phyloP scores from a whole-genome alignment of 2,113 vertebrate species.

The Sylvietta virens region DNA sequence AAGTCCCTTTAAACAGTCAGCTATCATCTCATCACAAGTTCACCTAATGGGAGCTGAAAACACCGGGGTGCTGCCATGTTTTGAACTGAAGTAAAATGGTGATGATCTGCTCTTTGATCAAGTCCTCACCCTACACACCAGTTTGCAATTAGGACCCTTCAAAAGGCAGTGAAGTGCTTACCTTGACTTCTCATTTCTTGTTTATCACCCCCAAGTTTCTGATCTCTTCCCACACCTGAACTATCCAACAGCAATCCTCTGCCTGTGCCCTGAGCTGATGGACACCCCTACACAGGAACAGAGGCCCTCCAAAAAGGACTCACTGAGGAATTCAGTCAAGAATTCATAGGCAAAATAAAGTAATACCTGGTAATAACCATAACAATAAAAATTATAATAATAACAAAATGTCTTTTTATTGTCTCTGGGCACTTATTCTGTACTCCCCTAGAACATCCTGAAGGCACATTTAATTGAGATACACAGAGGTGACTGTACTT shows the following conservation, averaged over 20 bases:
- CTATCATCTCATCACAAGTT: not conserved
- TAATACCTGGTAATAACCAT: not conserved
- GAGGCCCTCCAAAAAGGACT: not conserved
- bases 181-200: not conserved
- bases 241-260: not conserved
- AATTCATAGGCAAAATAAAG: not conserved
- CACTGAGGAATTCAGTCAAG: not conserved
- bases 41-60: not conserved
- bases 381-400: not conserved
- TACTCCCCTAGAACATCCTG: not conserved
- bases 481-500: not conserved
- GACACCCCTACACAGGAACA: not conserved
- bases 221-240: not conserved
- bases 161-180: not conserved
- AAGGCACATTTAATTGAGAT: not conserved
- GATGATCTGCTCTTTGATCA: not conserved
- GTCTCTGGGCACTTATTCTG: not conserved
- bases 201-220: not conserved
- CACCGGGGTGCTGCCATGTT: not conserved
- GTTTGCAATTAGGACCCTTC: not conserved
- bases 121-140: not conserved
- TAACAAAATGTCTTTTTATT: not conserved
- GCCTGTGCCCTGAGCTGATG: not conserved
- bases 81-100: not conserved
- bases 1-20: not conserved